Conservation (phyloP, 1,140 invertebrate species). For the Pectinophora gossypiella region DNA sequence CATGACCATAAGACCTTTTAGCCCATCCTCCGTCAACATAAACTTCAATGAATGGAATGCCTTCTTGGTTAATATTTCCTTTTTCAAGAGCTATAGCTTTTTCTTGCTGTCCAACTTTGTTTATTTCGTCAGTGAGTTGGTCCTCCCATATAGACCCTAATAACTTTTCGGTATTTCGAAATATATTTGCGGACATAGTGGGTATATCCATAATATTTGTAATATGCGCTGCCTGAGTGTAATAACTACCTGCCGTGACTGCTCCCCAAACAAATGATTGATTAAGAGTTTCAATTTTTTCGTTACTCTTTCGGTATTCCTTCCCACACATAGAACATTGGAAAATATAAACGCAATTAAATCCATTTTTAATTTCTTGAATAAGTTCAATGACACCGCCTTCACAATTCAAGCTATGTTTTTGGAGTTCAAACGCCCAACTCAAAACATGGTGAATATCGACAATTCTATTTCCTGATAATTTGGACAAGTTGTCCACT, state of each 20-base stretch:
- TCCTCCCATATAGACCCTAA: conserved; percentile 2
- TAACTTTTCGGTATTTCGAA: not conserved
- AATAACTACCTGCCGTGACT: conserved; percentile 5
- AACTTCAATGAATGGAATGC: conserved; percentile 39
- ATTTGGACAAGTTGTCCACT: too few relatives aligned
- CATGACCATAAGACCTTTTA: conserved; percentile 37
- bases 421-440: not conserved
- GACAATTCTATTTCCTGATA: conserved; percentile 3
- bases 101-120: conserved; percentile 4
- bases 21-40: conserved; percentile 38
- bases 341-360: not conserved
- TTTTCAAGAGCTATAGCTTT: conserved; percentile 5
- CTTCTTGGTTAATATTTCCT: conserved; percentile 27
- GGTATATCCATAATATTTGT: conserved; percentile 3
- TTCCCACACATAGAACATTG: not conserved
- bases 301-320: not conserved
- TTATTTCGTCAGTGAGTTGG: conserved; percentile 5
- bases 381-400: not conserved
- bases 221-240: conserved; percentile 1
- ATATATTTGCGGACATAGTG: conserved; percentile 5
- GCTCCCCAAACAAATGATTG: too few relatives aligned
- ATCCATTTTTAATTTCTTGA: conserved; percentile 1
- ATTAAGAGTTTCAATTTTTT: not conserved
- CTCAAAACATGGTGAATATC: not conserved
- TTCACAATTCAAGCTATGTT: not conserved